Conservation (phyloP, 2,113 vertebrate species). For the Lepus timidus region DNA sequence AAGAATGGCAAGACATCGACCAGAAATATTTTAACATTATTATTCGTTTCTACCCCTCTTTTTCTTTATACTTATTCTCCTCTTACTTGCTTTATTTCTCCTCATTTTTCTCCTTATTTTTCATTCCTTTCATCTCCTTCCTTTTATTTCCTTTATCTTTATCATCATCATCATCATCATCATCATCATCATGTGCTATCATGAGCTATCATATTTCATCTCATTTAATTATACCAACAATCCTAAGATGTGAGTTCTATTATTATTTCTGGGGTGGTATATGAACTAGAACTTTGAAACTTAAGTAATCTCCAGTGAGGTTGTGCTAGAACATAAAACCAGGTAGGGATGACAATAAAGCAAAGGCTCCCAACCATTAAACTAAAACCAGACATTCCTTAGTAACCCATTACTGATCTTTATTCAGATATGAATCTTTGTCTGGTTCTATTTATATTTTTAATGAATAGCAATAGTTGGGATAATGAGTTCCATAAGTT, state of each 20-base stretch:
- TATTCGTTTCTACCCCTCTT: not conserved
- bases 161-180: not conserved
- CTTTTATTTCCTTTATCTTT: not conserved
- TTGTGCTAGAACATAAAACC: slow-evolving; percentile 26
- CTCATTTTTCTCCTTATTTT: not conserved
- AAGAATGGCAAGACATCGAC: not conserved
- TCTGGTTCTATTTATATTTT: slow-evolving; percentile 77
- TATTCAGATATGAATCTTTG: slow-evolving; percentile 68
- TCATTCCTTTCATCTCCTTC: not conserved
- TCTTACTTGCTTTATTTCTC: accelerated
- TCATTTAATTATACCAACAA: not conserved
- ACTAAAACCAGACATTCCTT: slow-evolving; percentile 46
- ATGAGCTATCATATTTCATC: not conserved
- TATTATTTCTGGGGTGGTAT: not conserved
- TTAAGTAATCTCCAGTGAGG: not conserved
- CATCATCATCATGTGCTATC: not conserved
- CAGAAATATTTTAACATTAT: not conserved
- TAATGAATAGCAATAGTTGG: slow-evolving; percentile 76
- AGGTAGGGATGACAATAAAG: not conserved
- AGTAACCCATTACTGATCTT: slow-evolving; percentile 61
- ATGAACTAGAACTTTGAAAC: not conserved
- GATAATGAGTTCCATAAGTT: slow-evolving; percentile 79
- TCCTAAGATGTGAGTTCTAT: accelerated
- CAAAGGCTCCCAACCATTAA: slow-evolving; percentile 29
- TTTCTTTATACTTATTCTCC: not conserved